These are phyloP conservation scores for Tylochromis polylepis DNA, from an alignment of 2,113 vertebrate genomes.

Conservation along the genomic window DNA sequence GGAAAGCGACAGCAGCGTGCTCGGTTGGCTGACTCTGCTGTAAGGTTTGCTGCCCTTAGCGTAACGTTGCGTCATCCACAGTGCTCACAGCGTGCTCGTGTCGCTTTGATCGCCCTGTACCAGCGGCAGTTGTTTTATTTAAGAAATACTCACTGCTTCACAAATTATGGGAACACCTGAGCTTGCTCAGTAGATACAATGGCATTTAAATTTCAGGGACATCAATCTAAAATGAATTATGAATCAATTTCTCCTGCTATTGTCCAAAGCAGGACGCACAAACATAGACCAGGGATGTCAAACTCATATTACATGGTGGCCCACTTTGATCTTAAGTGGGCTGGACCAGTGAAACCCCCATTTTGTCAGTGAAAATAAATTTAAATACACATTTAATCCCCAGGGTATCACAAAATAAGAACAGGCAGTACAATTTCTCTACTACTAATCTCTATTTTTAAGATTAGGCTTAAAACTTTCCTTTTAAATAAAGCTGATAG, in stretches of 20 bases:
- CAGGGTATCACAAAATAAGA: not conserved
- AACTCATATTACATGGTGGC: not conserved
- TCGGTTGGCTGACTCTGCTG: not conserved
- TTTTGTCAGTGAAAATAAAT: not conserved
- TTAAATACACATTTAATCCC: not conserved
- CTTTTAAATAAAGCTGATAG: not conserved
- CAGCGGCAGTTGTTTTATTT: not conserved
- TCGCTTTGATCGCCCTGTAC: not conserved
- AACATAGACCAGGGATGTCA: not conserved
- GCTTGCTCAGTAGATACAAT: not conserved
- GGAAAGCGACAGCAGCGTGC: not conserved
- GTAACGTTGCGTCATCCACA: not conserved
- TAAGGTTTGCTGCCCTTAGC: not conserved
- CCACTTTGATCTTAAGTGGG: not conserved
- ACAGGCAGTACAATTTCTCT: not conserved
- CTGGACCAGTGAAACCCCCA: not conserved
- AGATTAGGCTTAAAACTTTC: not conserved
- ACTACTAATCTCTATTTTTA: not conserved
- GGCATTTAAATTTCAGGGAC: not conserved
- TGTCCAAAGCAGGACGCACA: not conserved
- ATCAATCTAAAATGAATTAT: not conserved
- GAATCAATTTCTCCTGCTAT: not conserved
- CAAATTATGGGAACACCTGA: not conserved
- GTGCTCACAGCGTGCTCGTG: rapidly evolving
- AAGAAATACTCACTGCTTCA: not conserved